Percentiles rank a stretch among this genome's conserved stretches.
phyloP scores from a whole-genome alignment of 2,888 invertebrate genomes.

The Euproctis similis region DNA sequence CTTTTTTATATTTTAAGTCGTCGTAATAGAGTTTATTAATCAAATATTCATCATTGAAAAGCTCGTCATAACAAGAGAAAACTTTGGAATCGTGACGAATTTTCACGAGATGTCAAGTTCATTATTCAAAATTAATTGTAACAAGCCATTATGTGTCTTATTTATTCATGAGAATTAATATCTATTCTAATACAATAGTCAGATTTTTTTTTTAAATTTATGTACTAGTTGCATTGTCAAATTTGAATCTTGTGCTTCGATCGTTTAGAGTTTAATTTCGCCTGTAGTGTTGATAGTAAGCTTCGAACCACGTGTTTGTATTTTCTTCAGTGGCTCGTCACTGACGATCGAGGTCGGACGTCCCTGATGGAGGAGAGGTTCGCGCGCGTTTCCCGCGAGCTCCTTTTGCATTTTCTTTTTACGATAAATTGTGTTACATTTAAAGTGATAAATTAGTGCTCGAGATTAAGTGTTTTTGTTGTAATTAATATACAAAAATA shows the following conservation, averaged over 20 bases:
- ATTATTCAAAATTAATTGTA: constrained; percentile 27
- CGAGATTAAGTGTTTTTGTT: constrained; percentile 5
- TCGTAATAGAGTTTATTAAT: no score
- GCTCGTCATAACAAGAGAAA: no score
- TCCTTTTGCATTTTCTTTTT: constrained; percentile 18
- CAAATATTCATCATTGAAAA: no score
- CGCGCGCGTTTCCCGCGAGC: constrained; percentile 26
- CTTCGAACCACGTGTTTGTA: constrained; percentile 49
- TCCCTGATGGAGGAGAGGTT: no score
- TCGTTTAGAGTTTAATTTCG: constrained; percentile 14
- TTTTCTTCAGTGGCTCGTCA: constrained; percentile 50
- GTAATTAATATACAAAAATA: neutral
- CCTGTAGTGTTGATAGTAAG: constrained; percentile 5
- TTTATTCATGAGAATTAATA: constrained; percentile 18
- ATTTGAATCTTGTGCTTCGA: constrained; percentile 6
- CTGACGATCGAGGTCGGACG: constrained; percentile 40
- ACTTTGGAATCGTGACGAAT: constrained; percentile 32
- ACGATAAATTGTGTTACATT: constrained; percentile 2
- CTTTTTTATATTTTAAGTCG: no score
- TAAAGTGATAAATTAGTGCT: constrained; percentile 7
- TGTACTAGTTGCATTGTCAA: neutral
- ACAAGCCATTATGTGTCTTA: constrained; percentile 14
- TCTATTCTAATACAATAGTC: constrained; percentile 13
- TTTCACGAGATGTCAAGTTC: constrained; percentile 32
- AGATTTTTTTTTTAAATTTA: neutral